Base-by-base conservation (phyloP, 2,888 invertebrate genomes). In the Agonopterix arenella region DNA sequence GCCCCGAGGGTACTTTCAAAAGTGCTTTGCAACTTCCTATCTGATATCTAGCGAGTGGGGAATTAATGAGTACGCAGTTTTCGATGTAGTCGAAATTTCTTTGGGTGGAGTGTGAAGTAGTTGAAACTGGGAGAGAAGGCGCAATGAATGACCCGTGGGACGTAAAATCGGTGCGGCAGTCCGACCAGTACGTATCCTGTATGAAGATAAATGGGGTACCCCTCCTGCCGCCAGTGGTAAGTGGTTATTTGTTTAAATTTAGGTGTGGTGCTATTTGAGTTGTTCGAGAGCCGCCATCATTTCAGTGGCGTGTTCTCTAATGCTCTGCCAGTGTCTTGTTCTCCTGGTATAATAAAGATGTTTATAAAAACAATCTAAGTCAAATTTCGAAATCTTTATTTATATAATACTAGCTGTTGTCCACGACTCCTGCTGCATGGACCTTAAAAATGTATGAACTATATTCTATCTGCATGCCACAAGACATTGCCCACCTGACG, bases 181-280 rank as follows among this genome's bases (percentile, higher is more conserved):
- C 77, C 2, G 74, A 76, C 48, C 82, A 84, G 52, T 93, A 92
- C 68, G 80, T 90, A 50, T 95, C 95, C 45, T 93, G 92, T 63
- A 94, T 95, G 73, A 93, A 92, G 89, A 89, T 95, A 59, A 92
- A 93, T 76, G 95, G 95, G 51, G 84, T 91, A 47, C 93, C 94
- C 13, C 92, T 95, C 58, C 90, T 95, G 55, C 95, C 95, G 48
- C 95, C 95, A 45, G 79, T 95, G 80, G 95, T 95, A 86, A 91
- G 91, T 89, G 55, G 40, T 36, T 36, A 28, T 28, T 5, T 28
- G 28, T 28, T 28, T 28, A 28, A 28, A 28, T 5, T 28, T 7
- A 5, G 28, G 28, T 28, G 5, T 28, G 28, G 5, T 28, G 28
- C 1, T 5, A 4, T 18, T 2, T 18, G 18, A 18, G 18, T 16